Conservation (phyloP, 2,113 vertebrate species). For the Plecotus auritus region DNA sequence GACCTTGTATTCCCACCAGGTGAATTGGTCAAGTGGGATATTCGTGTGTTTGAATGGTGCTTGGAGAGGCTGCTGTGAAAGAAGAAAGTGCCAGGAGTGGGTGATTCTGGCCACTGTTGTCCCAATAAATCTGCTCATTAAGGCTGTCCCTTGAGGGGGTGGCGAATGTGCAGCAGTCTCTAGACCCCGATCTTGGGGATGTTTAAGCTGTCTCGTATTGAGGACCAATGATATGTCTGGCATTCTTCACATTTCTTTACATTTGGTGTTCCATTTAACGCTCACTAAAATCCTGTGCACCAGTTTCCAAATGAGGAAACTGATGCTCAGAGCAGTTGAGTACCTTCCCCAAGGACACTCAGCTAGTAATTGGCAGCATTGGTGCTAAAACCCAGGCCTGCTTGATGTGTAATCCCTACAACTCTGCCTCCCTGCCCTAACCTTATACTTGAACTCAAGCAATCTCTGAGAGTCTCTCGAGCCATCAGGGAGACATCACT, state of each 20-base stretch:
- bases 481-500: background rate
- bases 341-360: background rate
- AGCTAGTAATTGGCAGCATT: background rate
- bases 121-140: background rate
- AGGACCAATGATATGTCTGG: background rate
- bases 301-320: constrained; percentile 11
- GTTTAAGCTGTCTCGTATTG: background rate
- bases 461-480: background rate
- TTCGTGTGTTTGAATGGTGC: background rate
- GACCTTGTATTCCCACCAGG: background rate
- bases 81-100: rapidly evolving
- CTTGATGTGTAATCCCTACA: background rate
- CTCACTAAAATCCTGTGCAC: background rate
- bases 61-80: background rate
- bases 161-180: background rate
- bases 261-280: background rate
- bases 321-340: background rate
- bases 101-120: background rate
- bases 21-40: background rate
- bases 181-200: background rate
- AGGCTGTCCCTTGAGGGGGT: background rate
- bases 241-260: background rate
- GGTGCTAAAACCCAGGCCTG: background rate
- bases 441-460: constrained; percentile 39
- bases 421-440: background rate